These are phyloP conservation scores for Theretra japonica DNA, from an alignment of 2,888 invertebrate genomes.

Conservation along the genomic window DNA sequence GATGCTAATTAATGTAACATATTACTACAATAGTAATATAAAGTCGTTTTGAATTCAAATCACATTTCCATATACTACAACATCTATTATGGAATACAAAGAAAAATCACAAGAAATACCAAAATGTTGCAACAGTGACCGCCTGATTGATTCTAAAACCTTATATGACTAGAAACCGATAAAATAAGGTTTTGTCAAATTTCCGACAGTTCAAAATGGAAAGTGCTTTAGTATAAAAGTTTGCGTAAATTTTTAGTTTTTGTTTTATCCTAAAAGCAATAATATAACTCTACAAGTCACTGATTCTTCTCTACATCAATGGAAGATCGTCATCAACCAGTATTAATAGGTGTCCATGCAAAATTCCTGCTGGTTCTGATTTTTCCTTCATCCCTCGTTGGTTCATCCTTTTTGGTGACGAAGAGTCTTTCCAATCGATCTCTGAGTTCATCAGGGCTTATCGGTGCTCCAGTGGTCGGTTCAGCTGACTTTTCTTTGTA, in stretches of 20 bases:
- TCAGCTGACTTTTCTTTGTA: slow-evolving; percentile 71
- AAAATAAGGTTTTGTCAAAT: neutral
- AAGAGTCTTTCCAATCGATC: slow-evolving; percentile 81
- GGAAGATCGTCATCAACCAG: slow-evolving; percentile 44
- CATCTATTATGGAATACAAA: too few species aligned
- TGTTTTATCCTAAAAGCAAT: too few species aligned
- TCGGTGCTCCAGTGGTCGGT: slow-evolving; percentile 69
- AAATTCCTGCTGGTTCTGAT: slow-evolving; percentile 73
- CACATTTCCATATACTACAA: too few species aligned
- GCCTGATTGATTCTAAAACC: neutral
- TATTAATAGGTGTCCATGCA: slow-evolving; percentile 76
- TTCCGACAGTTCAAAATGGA: too few species aligned
- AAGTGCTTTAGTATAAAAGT: too few species aligned
- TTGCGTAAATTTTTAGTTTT: too few species aligned
- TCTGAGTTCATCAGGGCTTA: slow-evolving; percentile 81
- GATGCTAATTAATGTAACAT: too few species aligned
- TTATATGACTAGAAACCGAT: neutral
- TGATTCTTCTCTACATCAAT: slow-evolving; percentile 36
- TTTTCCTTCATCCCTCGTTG: slow-evolving; percentile 61
- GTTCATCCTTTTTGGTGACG: slow-evolving; percentile 72
- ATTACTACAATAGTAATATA: too few species aligned
- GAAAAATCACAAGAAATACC: too few species aligned
- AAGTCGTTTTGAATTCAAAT: too few species aligned
- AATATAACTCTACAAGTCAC: too few species aligned
- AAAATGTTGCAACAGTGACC: neutral